Conservation (phyloP, 1,140 invertebrate genomes). For the Calliphora vicina region DNA sequence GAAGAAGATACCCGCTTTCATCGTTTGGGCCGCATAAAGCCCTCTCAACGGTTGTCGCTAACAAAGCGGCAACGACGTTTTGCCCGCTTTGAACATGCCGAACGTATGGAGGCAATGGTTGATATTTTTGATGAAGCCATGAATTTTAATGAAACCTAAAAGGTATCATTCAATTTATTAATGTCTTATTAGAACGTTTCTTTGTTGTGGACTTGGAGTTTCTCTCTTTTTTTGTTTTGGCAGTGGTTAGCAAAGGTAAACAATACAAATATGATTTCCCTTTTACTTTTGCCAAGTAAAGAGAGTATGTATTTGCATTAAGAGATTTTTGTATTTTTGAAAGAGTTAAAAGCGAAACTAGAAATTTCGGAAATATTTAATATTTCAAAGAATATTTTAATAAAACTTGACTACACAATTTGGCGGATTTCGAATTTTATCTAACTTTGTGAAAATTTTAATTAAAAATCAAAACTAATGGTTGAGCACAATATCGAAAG, state of each 20-base stretch:
- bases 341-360: no score
- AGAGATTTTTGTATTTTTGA: no score
- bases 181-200: not conserved
- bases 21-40: conserved; percentile 51
- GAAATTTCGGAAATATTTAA: no score
- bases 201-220: not conserved
- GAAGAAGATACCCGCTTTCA: conserved; percentile 47
- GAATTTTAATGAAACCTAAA: conserved; percentile 56
- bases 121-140: conserved; percentile 59
- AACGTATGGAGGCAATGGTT: conserved; percentile 59
- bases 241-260: not conserved
- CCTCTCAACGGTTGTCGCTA: conserved; percentile 42
- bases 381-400: no score
- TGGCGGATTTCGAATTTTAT: no score
- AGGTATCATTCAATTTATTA: not conserved
- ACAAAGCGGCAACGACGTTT: conserved; percentile 50
- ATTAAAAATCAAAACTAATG: no score
- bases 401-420: no score
- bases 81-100: conserved; percentile 56
- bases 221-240: no score
- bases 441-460: no score
- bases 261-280: not conserved
- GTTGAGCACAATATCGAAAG: no score
- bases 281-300: no score
- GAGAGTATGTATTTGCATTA: no score